Base-by-base conservation (phyloP, 1,140 invertebrate genomes). In the Xylocopa sonorina region DNA sequence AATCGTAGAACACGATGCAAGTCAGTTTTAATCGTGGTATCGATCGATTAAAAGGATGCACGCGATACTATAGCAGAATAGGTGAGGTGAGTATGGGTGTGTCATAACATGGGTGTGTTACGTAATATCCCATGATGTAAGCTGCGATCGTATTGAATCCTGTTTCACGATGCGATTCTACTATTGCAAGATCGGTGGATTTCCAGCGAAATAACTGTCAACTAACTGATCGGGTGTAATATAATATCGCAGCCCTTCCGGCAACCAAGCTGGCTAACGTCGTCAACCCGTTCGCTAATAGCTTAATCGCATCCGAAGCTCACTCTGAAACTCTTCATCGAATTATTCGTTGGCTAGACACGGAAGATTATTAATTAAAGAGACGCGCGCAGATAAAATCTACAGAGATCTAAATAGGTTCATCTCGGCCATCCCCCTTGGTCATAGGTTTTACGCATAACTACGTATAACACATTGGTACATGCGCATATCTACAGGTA, bases 41-140 rank as follows among this genome's bases (percentile, higher is more conserved):
- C 87, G 89, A 91, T 89, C 87, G 87, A 87, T 87, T 89, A 89
- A 91, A 91, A 89, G 89, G 83, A 67, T 81, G 78, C 80, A n/a
- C n/a, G 83, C 88, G 89, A 90, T 90, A 85, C 87, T 82, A 66
- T 82, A 89, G 88, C 85, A 87, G 53, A 57, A 87, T 86, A 86
- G 88, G 88, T 72, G 81, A 85, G 88, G 87, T n/a, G n/a, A n/a
- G n/a, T 88, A 89, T 82, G 82, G 88, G 88, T 80, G 89, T 84
- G 89, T 71, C 86, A 77, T n/a, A 48, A 50, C 27, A 34, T 73
- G 50, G n/a, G n/a, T n/a, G n/a, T n/a, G n/a, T n/a, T n/a, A n/a
- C n/a, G n/a, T n/a, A n/a, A n/a, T n/a, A n/a, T n/a, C n/a, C n/a
- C n/a, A n/a, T n/a, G n/a, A n/a, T n/a, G n/a, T n/a, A n/a, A n/a